These are phyloP conservation scores for Chroicocephalus ridibundus DNA, from an alignment of 2,113 vertebrate species.

Conservation along the genomic window DNA sequence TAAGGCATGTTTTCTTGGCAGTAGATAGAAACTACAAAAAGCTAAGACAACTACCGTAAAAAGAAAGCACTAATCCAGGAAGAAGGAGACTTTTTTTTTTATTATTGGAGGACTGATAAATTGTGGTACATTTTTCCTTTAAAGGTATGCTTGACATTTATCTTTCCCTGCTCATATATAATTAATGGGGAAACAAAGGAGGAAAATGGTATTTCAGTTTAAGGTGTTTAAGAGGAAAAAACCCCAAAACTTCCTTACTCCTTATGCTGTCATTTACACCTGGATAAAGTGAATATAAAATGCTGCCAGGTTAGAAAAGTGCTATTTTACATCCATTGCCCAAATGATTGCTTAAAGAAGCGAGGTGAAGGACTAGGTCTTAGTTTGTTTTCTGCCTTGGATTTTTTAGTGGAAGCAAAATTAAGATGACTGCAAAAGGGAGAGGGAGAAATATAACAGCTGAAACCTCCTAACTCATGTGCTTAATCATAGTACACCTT, in stretches of 20 bases:
- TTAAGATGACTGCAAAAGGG: neutral
- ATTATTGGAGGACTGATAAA: neutral
- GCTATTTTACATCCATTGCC: neutral
- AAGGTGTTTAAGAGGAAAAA: neutral
- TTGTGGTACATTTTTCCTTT: neutral
- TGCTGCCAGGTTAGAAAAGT: neutral
- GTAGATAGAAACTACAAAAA: neutral
- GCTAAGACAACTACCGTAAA: neutral
- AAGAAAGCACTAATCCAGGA: neutral
- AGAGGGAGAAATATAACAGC: neutral
- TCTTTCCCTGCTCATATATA: neutral
- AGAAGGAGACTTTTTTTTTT: neutral
- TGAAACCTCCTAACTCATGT: neutral
- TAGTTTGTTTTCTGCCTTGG: neutral
- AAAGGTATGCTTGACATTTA: neutral
- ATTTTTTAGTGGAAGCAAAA: neutral
- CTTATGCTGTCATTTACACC: neutral
- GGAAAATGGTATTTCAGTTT: neutral
- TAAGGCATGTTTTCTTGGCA: neutral
- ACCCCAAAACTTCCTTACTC: neutral
- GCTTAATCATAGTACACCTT: neutral
- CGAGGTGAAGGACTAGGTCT: neutral
- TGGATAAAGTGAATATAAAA: conserved; percentile 5
- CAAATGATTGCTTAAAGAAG: neutral
- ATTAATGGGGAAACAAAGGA: neutral